Base-by-base conservation (phyloP, 2,113 vertebrate genomes). In the Perca fluviatilis region DNA sequence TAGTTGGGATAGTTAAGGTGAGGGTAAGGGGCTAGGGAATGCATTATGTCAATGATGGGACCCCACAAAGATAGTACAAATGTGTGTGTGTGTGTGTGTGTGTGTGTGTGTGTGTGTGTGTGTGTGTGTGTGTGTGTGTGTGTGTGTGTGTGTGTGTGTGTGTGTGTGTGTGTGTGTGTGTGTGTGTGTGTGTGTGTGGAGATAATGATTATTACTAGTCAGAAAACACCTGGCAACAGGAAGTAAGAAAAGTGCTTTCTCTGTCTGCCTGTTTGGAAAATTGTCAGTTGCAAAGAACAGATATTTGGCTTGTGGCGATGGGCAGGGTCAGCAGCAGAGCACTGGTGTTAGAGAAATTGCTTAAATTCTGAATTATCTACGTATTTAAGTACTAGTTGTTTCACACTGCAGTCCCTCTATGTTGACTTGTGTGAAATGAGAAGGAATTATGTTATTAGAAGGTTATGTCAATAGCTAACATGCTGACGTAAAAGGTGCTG, bases 221-320 rank as follows among this genome's bases (percentile, higher is more conserved):
- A 88, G 80, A 80, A 90, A 90, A 86, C 86, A 90, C 86, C 86
- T 89, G 89, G 82, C 43, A 47, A 65, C 78, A 80, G 73, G 80
- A 78, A 74, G 79, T 56, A 66, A 82, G 60, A 79, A 62, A 80
- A 74, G 16, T 51, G 21, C 50, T 18, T 65, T 25, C 46, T 73
- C 33, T 6, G 30, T 64, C 50, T 65, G 46, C 74, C 49, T 77
- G 47, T 57, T 30, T 53, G 33, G 66, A 65, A 78, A 30, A 78
- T 50, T 40, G 27, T 62, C 12, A 43, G 76, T 56, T 74, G 79
- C 83, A 53, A 79, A 75, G 73, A 57, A n/a, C 30, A 62, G 65
- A 14, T n/a, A 33, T 65, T 61, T 86, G 62, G 43, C 68, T 80
- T n/a, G 1, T 72, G 51, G 46, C 18, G 8, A 46, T 40, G 40